Conservation (phyloP, 2,797 vertebrate species). For the Cichlasoma orientale region DNA sequence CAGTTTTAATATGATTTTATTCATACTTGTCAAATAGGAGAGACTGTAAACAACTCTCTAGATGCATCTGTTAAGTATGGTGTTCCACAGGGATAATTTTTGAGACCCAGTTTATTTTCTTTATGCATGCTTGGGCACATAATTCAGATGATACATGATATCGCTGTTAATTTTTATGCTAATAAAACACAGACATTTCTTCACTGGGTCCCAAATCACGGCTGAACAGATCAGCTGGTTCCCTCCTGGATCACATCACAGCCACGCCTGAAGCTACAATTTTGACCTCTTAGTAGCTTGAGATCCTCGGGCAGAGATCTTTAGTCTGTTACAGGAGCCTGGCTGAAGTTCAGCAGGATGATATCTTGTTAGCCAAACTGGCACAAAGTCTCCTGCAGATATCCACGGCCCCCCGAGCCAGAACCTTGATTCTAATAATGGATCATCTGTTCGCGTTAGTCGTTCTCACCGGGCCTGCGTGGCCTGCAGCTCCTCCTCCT, state of each 20-base stretch:
- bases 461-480: slow-evolving; percentile 84
- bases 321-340: too few relatives aligned
- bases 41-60: background rate
- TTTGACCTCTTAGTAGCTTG: background rate
- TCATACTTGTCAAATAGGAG: background rate
- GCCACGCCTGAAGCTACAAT: fast-evolving
- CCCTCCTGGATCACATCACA: background rate
- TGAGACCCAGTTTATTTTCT: background rate
- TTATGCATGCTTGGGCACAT: background rate
- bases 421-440: background rate
- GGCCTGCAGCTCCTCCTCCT: slow-evolving; percentile 93
- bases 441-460: background rate
- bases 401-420: background rate
- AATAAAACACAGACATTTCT: background rate
- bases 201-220: too few relatives aligned
- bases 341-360: too few relatives aligned
- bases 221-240: background rate
- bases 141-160: background rate
- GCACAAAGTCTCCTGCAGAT: background rate
- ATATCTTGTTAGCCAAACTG: background rate
- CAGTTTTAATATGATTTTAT: background rate
- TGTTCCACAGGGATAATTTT: background rate
- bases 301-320: too few relatives aligned
- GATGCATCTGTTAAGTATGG: fast-evolving
- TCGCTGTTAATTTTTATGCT: background rate